Percentiles rank a stretch among this genome's conserved stretches.
phyloP scores from a whole-genome alignment of 2,113 vertebrate genomes.

The Phalacrocorax carbo region DNA sequence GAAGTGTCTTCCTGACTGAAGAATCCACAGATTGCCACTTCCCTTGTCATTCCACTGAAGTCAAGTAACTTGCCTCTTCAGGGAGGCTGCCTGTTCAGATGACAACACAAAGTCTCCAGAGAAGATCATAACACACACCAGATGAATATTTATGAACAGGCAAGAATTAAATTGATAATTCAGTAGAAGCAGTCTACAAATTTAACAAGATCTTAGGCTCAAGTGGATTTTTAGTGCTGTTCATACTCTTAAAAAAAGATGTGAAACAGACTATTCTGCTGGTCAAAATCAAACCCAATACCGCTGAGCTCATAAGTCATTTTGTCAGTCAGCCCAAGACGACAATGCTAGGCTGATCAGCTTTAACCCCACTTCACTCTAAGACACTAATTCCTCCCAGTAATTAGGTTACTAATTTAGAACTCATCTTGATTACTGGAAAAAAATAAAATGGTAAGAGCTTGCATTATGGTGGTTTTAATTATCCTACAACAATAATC shows the following conservation, averaged over 20 bases:
- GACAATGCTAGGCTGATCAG: constrained; percentile 36
- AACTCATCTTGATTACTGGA: constrained; percentile 14
- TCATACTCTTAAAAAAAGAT: background rate
- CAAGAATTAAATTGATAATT: background rate
- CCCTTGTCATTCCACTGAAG: background rate
- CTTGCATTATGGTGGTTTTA: background rate
- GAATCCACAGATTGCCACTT: background rate
- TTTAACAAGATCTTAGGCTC: background rate
- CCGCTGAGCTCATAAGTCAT: background rate
- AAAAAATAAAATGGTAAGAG: background rate
- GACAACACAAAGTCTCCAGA: background rate
- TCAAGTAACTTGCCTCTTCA: background rate
- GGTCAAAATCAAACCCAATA: background rate
- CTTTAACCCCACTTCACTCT: constrained; percentile 52
- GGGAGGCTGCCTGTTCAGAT: no score
- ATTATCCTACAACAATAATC: background rate
- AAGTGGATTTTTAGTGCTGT: background rate
- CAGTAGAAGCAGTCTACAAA: background rate
- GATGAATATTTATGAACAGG: background rate
- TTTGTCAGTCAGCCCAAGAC: background rate
- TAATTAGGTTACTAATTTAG: constrained; percentile 58
- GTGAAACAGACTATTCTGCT: background rate
- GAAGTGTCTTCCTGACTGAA: background rate
- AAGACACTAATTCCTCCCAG: constrained; percentile 46
- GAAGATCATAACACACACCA: background rate